A percentile compares a stretch with the other conserved stretches of the same genome.
Conservation (phyloP, 2,797 vertebrate genomes). For the Coluber constrictor region DNA sequence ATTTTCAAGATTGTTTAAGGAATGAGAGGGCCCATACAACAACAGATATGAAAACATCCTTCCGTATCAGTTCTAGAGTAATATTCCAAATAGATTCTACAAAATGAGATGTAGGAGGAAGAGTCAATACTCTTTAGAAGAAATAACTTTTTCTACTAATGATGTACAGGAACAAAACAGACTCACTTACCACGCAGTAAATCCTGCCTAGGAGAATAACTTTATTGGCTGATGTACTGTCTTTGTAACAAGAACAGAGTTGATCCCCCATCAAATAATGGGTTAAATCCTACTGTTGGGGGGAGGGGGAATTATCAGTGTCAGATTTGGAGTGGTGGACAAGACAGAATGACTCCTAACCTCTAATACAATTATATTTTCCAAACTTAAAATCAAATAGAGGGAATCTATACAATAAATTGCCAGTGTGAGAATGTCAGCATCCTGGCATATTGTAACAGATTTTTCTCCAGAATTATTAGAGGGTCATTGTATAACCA, state of each 20-base stretch:
- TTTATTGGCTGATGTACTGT: not conserved
- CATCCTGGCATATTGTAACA: not conserved
- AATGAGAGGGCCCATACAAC: not conserved
- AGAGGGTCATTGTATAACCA: not conserved
- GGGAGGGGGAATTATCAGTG: not conserved
- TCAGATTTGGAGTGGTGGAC: not conserved
- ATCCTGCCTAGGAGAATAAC: not conserved
- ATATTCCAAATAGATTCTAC: not conserved
- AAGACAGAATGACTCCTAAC: not conserved
- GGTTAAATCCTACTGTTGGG: not conserved
- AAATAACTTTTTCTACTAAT: not conserved
- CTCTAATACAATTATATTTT: not conserved
- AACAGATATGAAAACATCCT: not conserved
- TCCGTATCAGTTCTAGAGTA: not conserved
- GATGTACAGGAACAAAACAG: not conserved
- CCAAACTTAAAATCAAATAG: not conserved
- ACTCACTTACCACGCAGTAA: not conserved
- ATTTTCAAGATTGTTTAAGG: not conserved
- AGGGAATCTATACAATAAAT: not conserved
- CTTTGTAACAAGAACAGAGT: not conserved
- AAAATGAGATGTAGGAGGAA: not conserved
- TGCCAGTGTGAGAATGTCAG: not conserved
- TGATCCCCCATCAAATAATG: not conserved
- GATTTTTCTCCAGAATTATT: not conserved
- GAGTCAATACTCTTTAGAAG: not conserved